These are phyloP conservation scores for Muntiacus reevesi DNA, from an alignment of 2,113 vertebrate species.

Conservation along the genomic window DNA sequence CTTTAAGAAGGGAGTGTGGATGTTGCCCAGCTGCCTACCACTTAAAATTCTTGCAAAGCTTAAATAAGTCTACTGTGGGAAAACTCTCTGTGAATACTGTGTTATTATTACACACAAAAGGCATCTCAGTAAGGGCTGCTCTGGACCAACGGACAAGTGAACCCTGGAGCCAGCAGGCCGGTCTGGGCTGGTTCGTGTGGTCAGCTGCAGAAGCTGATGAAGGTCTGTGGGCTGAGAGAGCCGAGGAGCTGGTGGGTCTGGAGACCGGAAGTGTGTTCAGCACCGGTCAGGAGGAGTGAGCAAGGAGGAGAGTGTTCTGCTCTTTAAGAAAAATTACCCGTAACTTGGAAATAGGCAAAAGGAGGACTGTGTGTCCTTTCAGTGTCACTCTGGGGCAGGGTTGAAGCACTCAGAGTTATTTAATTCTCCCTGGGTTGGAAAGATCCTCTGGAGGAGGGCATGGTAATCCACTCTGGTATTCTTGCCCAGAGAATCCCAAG, in stretches of 20 bases:
- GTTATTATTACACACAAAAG: not conserved
- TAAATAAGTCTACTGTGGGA: not conserved
- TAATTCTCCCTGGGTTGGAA: not conserved
- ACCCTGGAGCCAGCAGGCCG: not conserved
- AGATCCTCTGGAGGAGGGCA: not conserved
- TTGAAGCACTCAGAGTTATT: not conserved
- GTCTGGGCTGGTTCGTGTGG: not conserved
- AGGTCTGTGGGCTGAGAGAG: not conserved
- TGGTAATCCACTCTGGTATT: not conserved
- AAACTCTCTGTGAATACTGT: not conserved
- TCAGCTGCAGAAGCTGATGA: not conserved
- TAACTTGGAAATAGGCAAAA: not conserved
- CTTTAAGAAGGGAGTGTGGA: not conserved
- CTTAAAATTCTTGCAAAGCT: constrained; percentile 22
- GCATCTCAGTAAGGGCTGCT: not conserved
- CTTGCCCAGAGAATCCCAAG: not conserved
- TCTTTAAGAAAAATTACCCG: not conserved
- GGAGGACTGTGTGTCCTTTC: not conserved
- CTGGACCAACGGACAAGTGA: not conserved
- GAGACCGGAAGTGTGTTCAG: not conserved
- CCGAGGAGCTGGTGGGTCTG: not conserved
- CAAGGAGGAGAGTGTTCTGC: not conserved
- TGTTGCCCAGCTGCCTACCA: not conserved
- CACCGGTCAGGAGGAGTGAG: not conserved
- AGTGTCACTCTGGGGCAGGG: not conserved